These are phyloP conservation scores for Machaerirhynchus nigripectus DNA, from an alignment of 2,113 vertebrate genomes.

Conservation along the genomic window DNA sequence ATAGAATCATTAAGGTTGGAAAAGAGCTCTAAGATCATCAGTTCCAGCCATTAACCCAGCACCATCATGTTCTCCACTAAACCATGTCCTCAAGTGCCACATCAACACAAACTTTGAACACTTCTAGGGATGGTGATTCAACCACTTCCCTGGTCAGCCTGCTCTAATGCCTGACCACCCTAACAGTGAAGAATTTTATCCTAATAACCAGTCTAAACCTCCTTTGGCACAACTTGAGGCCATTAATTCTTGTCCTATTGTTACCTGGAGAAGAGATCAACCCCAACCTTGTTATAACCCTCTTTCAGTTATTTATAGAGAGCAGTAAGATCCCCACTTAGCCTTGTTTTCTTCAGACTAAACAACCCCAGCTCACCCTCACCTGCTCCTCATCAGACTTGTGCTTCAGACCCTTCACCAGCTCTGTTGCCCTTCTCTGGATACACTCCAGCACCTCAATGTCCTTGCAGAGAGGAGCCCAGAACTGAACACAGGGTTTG, in stretches of 20 bases:
- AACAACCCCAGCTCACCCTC: background rate
- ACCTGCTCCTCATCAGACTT: background rate
- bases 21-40: background rate
- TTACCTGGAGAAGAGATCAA: background rate
- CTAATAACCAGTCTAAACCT: background rate
- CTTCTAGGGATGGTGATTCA: background rate
- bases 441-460: fast-evolving
- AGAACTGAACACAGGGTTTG: background rate
- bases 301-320: too few species aligned
- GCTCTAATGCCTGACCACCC: background rate
- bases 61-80: background rate
- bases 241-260: background rate
- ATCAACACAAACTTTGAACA: background rate
- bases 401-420: background rate
- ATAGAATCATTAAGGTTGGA: fast-evolving
- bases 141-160: background rate
- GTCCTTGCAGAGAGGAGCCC: background rate
- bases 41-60: background rate
- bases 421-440: fast-evolving
- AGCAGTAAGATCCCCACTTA: too few species aligned
- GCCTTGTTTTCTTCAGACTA: background rate
- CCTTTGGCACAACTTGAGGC: background rate
- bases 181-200: background rate
- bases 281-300: background rate
- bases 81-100: too few species aligned